Evolutionary conservation across 2,888 invertebrate genomes (phyloP), one percentile per base, ranked within the genome.

Genomic region (Loripinus fragilis): DNA sequence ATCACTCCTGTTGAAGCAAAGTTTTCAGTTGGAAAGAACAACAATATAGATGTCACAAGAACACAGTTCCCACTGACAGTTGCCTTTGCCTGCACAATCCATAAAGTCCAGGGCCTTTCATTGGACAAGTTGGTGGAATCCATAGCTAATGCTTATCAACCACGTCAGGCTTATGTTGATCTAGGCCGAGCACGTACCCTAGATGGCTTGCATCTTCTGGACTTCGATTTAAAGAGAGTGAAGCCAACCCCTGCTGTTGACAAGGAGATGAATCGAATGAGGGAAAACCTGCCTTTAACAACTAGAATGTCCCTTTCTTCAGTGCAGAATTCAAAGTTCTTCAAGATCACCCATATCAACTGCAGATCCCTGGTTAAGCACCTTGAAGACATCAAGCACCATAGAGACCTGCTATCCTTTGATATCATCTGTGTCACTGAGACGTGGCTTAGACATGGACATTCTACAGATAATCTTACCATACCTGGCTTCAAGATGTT

Each of bases 151-250:
- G 52, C 10, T 20, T 83, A 83, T 33, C 28, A 38, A 38, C 52
- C 28, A 65, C 81, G 81, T 5, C 83, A 85, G 38, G 83, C 80
- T 28, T 82, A 84, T 75, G 83, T 86, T 64, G 79, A 79, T 8
- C 52, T 85, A 17, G 78, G 82, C 75, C 71, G 85, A n/a, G 64
- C 66, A 35, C 80, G 69, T 69, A 76, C 76, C 45, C n/a, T 85
- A 15, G 23, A 65, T 10, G 78, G 82, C 15, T 55, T 82, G 17
- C 64, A 75, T 20, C 65, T 82, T 23, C 35, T 69, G 7, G 17
- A 83, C 45, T 38, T 38, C 7, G 38, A 38, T 5, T 5, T 12
- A 38, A 38, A 38, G 12, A 38, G 12, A 8, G 12, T 38, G 12
- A 38, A 38, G 38, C 7, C 38, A 38, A 38, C 7, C 35, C 45